Evolutionary conservation across 2,113 vertebrate species (phyloP).

Genomic region (Papio anubis): DNA sequence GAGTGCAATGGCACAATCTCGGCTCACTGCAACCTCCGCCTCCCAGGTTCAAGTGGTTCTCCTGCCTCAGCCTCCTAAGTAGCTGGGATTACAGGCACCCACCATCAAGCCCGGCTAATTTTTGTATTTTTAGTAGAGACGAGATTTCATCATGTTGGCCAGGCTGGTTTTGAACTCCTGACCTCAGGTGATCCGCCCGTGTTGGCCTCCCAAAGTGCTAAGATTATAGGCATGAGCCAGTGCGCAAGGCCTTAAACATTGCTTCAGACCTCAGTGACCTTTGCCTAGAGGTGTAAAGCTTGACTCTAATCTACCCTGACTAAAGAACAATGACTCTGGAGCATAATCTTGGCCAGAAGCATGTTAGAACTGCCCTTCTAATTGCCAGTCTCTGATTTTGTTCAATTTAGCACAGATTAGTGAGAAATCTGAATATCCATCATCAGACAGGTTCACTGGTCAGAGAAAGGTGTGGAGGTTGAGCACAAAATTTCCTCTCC

Average conservation of each 20-base stretch:
- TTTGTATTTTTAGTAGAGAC: no score
- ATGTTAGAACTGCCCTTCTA: neutral
- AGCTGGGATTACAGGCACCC: no score
- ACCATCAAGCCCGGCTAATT: no score
- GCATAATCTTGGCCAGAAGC: neutral
- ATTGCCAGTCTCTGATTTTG: neutral
- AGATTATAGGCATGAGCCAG: neutral
- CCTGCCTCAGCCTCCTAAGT: no score
- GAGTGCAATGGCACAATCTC: no score
- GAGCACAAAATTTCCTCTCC: neutral
- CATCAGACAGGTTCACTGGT: neutral
- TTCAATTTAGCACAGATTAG: no score
- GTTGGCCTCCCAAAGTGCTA: no score
- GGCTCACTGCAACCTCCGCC: no score
- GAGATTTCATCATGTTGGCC: rapidly evolving
- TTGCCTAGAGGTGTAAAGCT: neutral
- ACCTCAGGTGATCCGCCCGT: rapidly evolving
- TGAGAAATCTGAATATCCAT: no score
- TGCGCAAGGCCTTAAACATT: neutral
- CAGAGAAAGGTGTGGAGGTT: neutral
- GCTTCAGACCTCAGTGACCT: neutral
- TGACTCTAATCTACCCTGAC: neutral
- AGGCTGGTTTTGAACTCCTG: no score
- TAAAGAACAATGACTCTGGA: neutral
- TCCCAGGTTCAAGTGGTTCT: no score